phyloP scores from a whole-genome alignment of 92 coral and sea anemone species.

The Scolanthus callimorphus region DNA sequence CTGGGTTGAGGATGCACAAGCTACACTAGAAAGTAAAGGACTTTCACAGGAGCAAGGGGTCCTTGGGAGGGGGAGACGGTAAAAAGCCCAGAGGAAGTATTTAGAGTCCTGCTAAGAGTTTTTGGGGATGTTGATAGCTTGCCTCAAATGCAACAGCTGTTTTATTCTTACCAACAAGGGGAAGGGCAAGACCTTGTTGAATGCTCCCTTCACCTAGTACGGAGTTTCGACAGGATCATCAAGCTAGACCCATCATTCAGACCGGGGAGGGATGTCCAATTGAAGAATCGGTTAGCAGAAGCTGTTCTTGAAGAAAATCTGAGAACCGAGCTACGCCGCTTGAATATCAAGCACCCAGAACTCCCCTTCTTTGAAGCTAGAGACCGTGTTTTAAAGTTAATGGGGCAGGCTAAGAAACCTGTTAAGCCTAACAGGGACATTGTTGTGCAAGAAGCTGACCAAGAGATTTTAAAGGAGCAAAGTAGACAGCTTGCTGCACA shows the following conservation, averaged over 20 bases:
- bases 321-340: constrained; percentile 38
- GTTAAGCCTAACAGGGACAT: constrained; percentile 14
- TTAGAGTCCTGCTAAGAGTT: constrained; percentile 24
- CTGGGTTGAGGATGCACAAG: constrained; percentile 45
- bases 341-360: constrained; percentile 51
- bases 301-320: constrained; percentile 35
- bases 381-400: constrained; percentile 45
- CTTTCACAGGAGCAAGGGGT: background rate
- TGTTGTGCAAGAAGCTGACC: constrained; percentile 32
- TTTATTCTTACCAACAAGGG: constrained; percentile 30
- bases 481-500: constrained; percentile 48
- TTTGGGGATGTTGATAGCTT: constrained; percentile 46
- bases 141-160: constrained; percentile 32
- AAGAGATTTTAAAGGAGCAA: constrained; percentile 40
- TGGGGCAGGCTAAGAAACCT: constrained; percentile 12
- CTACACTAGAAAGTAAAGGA: constrained; percentile 3
- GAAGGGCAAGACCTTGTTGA: constrained; percentile 40
- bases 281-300: constrained; percentile 45
- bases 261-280: constrained; percentile 33
- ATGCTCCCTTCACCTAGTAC: constrained; percentile 33
- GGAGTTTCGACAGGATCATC: constrained; percentile 30
- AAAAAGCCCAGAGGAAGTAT: constrained; percentile 32
- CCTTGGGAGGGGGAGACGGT: constrained; percentile 43
- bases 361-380: constrained; percentile 51
- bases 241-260: constrained; percentile 29